phyloP scores from a whole-genome alignment of 2,888 invertebrate genomes.

The Drosophila prostipennis region DNA sequence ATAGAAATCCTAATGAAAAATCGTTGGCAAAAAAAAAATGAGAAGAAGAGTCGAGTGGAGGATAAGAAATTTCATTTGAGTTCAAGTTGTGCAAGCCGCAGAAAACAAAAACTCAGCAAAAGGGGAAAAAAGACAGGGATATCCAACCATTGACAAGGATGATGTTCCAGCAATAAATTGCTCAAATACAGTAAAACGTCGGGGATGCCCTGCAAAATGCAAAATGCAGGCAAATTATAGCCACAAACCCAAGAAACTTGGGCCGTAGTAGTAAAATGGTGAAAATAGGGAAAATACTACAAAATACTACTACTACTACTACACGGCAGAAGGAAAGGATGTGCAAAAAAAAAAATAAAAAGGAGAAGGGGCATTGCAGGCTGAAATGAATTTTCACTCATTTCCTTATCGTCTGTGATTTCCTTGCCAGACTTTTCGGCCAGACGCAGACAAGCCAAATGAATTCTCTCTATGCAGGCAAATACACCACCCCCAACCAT shows the following conservation, averaged over 20 bases:
- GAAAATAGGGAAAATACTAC: slow-evolving; percentile 39
- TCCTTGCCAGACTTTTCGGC: slow-evolving; percentile 73
- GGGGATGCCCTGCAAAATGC: slow-evolving; percentile 49
- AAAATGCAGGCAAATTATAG: slow-evolving; percentile 75
- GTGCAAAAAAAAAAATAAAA: background rate
- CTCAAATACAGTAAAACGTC: slow-evolving; percentile 58
- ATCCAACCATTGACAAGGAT: slow-evolving; percentile 29
- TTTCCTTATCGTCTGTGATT: slow-evolving; percentile 82
- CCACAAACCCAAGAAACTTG: slow-evolving; percentile 18
- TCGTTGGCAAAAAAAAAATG: slow-evolving; percentile 24
- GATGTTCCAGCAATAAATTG: slow-evolving; percentile 68
- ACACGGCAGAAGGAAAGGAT: background rate
- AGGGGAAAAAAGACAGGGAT: slow-evolving; percentile 1
- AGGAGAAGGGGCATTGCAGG: slow-evolving; percentile 8
- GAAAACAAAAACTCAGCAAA: slow-evolving; percentile 23
- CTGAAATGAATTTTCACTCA: slow-evolving; percentile 81
- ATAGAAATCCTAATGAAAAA: slow-evolving; percentile 67
- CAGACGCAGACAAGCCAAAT: slow-evolving; percentile 62
- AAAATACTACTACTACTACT: slow-evolving; percentile 41
- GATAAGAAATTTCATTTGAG: slow-evolving; percentile 41
- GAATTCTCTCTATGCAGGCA: slow-evolving; percentile 79
- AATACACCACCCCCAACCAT: slow-evolving; percentile 5
- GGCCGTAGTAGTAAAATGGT: slow-evolving; percentile 27
- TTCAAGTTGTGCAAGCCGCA: slow-evolving; percentile 35
- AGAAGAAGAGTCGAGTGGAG: background rate